Evolutionary conservation across 2,797 vertebrate genomes (phyloP).

Genomic region (Staurois parvus): DNA sequence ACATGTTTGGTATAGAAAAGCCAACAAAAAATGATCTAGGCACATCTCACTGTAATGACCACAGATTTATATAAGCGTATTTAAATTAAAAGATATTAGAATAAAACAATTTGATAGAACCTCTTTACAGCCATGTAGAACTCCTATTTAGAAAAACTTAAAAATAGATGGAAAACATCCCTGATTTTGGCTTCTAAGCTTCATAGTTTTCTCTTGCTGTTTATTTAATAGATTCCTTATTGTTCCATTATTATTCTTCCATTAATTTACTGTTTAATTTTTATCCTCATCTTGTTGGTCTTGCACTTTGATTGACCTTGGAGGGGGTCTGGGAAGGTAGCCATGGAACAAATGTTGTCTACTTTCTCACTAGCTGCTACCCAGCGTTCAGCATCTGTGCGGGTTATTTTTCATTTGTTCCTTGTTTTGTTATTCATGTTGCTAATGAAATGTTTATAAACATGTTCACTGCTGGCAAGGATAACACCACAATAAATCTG

Average conservation of each 20-base stretch:
- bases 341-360: not conserved
- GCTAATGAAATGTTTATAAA: slow-evolving; percentile 24
- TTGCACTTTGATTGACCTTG: not conserved
- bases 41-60: too few relatives aligned
- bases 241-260: not conserved
- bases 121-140: not conserved
- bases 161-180: not conserved
- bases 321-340: not conserved
- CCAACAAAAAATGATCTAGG: too few relatives aligned
- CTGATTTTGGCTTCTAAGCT: not conserved
- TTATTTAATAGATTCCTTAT: not conserved
- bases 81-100: not conserved
- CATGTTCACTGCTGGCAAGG: slow-evolving; percentile 21
- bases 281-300: not conserved
- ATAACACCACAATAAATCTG: slow-evolving; percentile 23
- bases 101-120: not conserved
- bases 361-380: slow-evolving; percentile 6
- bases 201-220: not conserved
- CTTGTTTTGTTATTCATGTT: slow-evolving; percentile 12
- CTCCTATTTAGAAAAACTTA: not conserved
- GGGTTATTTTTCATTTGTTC: slow-evolving; percentile 36
- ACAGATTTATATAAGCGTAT: too few relatives aligned
- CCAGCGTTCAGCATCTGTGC: slow-evolving; percentile 31
- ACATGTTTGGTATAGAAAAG: too few relatives aligned
- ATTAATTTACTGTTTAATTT: not conserved